These are phyloP conservation scores for Apis cerana DNA, from an alignment of 1,140 invertebrate genomes.

Conservation along the genomic window DNA sequence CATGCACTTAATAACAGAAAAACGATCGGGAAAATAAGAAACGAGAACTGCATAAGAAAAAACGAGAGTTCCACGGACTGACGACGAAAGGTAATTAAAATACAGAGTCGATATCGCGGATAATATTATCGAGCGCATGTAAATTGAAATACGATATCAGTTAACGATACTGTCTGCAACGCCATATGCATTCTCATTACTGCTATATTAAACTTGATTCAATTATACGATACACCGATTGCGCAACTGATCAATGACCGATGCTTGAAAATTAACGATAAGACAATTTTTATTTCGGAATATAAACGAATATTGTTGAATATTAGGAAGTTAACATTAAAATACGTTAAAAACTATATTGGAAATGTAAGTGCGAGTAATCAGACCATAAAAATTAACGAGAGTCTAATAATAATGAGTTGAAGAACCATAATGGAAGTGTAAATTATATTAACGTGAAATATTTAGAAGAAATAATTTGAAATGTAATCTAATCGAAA, in stretches of 20 bases:
- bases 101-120: conserved; percentile 13
- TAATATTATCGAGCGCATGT: conserved; percentile 50
- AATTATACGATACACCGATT: conserved; percentile 48
- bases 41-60: too few species aligned
- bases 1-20: background rate
- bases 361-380: background rate
- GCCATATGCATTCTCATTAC: conserved; percentile 48
- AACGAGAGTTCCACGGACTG: background rate
- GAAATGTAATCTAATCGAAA: too few species aligned
- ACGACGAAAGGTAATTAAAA: conserved; percentile 35
- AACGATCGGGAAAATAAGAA: background rate
- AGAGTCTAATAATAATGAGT: too few species aligned
- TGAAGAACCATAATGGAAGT: too few species aligned
- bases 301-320: background rate
- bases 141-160: conserved; percentile 52
- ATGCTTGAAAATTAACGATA: conserved; percentile 25
- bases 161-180: conserved; percentile 37
- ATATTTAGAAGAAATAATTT: too few species aligned
- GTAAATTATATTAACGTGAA: too few species aligned
- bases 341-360: background rate
- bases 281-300: background rate
- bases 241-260: conserved; percentile 11
- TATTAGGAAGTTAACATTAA: too few species aligned
- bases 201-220: conserved; percentile 41
- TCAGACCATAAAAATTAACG: too few species aligned